Evolutionary conservation across 2,113 vertebrate genomes (phyloP), one percentile per base, ranked within the genome.

Genomic region (Acrocephalus kingi): DNA sequence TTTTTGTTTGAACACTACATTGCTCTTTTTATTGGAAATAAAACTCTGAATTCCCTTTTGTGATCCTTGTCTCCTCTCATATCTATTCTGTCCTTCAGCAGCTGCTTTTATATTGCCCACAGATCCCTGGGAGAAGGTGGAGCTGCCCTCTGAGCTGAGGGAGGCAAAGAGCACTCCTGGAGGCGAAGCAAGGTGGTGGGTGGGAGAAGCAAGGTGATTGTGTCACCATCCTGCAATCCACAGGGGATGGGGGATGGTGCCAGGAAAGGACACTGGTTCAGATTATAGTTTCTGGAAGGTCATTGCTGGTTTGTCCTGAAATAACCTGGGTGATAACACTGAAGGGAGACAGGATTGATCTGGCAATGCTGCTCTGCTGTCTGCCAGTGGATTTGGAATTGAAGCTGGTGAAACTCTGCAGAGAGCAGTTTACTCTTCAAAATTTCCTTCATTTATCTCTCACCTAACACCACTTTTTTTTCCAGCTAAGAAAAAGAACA

Each of bases 41-140:
- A 91, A 92, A 94, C 58, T 86, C 80, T 97, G 93, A 97, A 89
- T 93, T 94, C 63, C 90, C 61, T 90, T 93, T 96, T 94, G 84
- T 93, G 92, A 90, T 77, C 64, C 51, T 92, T 82, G 89, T 86
- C 64, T 94, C 64, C 73, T 96, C 59, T 96, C 25, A 20, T 81
- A 39, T 90, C 83, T 88, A 0, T 86, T 85, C 55, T 86, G 71
- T 52, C 43, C 55, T 35, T 76, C 41, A 92, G 55, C 72, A 92
- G 46, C 28, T 55, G 15, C 28, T 84, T 80, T 62, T n/a, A 54
- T 39, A 7, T 8, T 82, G 58, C 11, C 33, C 20, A 9, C 49
- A 28, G 54, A 66, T 23, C 22, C 20, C 9, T 46, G 67, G 55
- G 64, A 30, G 71, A 54, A 86, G 88, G 58, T 66, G 78, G 71